Evolutionary conservation across 2,797 vertebrate species (phyloP).

Genomic region (Pampus argenteus): DNA sequence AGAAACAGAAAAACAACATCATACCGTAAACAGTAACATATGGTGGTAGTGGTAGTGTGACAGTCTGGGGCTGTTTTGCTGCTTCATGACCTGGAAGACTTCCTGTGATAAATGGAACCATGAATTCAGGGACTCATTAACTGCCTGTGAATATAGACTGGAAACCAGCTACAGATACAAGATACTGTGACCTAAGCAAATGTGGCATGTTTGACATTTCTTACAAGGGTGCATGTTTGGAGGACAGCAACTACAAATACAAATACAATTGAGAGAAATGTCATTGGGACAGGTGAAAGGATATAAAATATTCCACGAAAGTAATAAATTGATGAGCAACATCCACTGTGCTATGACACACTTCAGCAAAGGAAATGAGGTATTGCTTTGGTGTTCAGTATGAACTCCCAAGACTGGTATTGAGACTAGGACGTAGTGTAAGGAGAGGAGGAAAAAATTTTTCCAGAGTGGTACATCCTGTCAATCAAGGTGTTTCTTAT

Average conservation of each 20-base stretch:
- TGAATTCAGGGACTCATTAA: slow-evolving; percentile 41
- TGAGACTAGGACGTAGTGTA: background rate
- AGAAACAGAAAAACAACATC: no score
- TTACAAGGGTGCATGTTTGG: slow-evolving; percentile 25
- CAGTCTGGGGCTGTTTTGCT: no score
- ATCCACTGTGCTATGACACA: slow-evolving; percentile 5
- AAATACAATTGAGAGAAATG: slow-evolving; percentile 22
- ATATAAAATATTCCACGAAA: slow-evolving; percentile 23
- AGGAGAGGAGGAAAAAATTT: no score
- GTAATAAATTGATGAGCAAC: slow-evolving; percentile 17
- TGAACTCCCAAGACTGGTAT: slow-evolving; percentile 6
- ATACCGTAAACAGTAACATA: no score
- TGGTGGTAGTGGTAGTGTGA: no score
- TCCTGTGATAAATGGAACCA: no score
- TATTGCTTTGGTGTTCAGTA: background rate
- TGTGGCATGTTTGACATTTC: slow-evolving; percentile 42
- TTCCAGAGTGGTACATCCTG: no score
- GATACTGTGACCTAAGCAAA: slow-evolving; percentile 35
- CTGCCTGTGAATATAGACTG: slow-evolving; percentile 43
- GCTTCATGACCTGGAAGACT: no score
- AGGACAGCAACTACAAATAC: slow-evolving; percentile 16
- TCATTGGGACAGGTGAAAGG: background rate
- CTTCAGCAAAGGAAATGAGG: background rate
- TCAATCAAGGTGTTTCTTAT: no score
- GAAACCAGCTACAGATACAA: slow-evolving; percentile 34